Evolutionary conservation across 2,888 invertebrate species (phyloP), one percentile per base, ranked within the genome.

Genomic region (Heteropelma amictum): DNA sequence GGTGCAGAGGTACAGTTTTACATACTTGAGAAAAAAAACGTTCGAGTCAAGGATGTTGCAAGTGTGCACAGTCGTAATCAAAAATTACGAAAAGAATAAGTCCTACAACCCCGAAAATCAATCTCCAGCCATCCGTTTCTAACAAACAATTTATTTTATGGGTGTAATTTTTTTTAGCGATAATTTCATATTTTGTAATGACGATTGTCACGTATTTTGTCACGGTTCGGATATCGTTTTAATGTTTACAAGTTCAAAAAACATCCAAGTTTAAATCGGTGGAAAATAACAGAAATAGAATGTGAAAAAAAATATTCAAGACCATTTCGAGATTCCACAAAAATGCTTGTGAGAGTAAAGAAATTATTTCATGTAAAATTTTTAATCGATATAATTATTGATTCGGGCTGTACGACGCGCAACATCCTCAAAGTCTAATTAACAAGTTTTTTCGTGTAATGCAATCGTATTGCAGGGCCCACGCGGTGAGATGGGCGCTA

Each of bases 401-500:
- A 12, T 10, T 33, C 12, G 5, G 61, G 23, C 61, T 17, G 26
- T 45, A 30, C n/a, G 10, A 61, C 45, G 47, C 45, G 12, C 33
- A 21, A 28, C 30, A 61, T 33, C 47, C 12, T 21, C 38, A 14
- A 53, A 53, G 60, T 72, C 71, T 63, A 61, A 28, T 56, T 35
- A 49, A n/a, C n/a, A n/a, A n/a, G n/a, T 42, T 54, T 60, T 51
- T 49, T 58, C 19, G 68, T 77, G 79, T 77, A 76, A 76, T 79
- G 58, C 72, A 75, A 75, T 74, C 77, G 68, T 81, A 84, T 92
- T 91, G 85, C 88, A 95, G 95, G 97, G 97, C 81, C 95, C 95
- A 76, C 95, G 96, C 89, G 97, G 97, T 80, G 96, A 97, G 90
- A 96, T 95, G 89, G 97, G 97, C 86, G 93, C 93, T 87, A 95